These are phyloP conservation scores for Hermaeophaga mercurialis DNA, from an alignment of 2,888 invertebrate species.

Conservation along the genomic window DNA sequence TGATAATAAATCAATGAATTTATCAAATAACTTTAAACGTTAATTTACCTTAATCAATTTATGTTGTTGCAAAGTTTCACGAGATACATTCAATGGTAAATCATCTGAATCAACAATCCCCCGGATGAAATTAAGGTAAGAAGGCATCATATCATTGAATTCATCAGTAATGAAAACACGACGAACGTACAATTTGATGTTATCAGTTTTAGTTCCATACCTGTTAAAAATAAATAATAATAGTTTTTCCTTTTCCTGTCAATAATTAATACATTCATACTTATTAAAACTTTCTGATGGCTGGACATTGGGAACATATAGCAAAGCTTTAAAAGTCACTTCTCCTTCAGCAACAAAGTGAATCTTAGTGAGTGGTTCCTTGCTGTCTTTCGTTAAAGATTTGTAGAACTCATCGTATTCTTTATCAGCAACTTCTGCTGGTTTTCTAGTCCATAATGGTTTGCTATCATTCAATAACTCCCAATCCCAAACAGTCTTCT, in stretches of 20 bases:
- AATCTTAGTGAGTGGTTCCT: slow-evolving; percentile 82
- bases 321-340: slow-evolving; percentile 95
- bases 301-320: slow-evolving; percentile 90
- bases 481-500: slow-evolving; percentile 99
- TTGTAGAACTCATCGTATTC: slow-evolving; percentile 98
- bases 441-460: slow-evolving; percentile 98
- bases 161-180: slow-evolving; percentile 99
- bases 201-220: slow-evolving; percentile 92
- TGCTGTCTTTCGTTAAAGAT: slow-evolving; percentile 86
- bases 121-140: slow-evolving; percentile 91
- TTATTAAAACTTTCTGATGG: slow-evolving; percentile 91
- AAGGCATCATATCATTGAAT: slow-evolving; percentile 99
- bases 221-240: slow-evolving; percentile 53
- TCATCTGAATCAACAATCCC: slow-evolving; percentile 99
- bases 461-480: slow-evolving; percentile 94
- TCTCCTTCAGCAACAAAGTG: slow-evolving; percentile 99
- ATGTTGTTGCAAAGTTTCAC: slow-evolving; percentile 98
- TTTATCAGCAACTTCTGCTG: slow-evolving; percentile 78
- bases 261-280: background rate
- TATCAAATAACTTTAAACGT: background rate
- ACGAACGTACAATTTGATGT: slow-evolving; percentile 96
- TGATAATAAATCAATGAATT: background rate
- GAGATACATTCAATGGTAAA: slow-evolving; percentile 95
- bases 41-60: slow-evolving; percentile 81
- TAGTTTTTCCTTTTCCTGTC: background rate